Percentiles rank a stretch among this genome's conserved stretches.
These are phyloP conservation scores for Ormyrus nitidulus DNA, from an alignment of 2,888 invertebrate species.

Conservation along the genomic window DNA sequence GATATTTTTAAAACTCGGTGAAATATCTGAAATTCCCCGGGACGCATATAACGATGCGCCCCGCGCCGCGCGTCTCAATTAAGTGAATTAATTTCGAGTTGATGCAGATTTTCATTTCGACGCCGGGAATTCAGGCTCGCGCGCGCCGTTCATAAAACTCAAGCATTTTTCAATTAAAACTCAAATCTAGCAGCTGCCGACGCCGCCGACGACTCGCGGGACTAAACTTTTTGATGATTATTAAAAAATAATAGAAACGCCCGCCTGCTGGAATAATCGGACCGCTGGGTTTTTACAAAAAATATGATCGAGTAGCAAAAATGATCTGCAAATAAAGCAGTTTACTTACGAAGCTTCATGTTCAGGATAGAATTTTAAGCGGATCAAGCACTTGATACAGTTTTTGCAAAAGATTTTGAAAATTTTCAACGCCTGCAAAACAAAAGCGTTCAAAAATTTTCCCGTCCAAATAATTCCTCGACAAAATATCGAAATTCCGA, in stretches of 20 bases:
- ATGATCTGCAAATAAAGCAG: too few species aligned
- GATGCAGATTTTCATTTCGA: slow-evolving; percentile 56
- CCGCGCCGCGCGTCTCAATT: slow-evolving; percentile 55
- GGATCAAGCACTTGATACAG: too few species aligned
- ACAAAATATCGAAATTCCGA: too few species aligned
- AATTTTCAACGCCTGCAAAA: too few species aligned
- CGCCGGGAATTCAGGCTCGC: slow-evolving; percentile 26
- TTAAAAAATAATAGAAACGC: slow-evolving; percentile 2
- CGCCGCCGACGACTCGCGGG: neutral
- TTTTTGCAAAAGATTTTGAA: too few species aligned
- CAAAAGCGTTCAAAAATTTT: too few species aligned
- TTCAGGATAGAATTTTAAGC: too few species aligned
- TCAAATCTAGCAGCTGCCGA: neutral
- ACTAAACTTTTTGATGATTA: slow-evolving; percentile 20
- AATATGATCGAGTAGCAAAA: too few species aligned
- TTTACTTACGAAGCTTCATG: too few species aligned
- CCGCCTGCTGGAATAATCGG: too few species aligned
- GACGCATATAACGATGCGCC: slow-evolving; percentile 35
- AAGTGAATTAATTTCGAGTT: slow-evolving; percentile 57
- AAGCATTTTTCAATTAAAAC: slow-evolving; percentile 57
- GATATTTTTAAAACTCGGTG: slow-evolving; percentile 47
- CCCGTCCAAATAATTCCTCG: too few species aligned
- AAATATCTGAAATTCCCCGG: slow-evolving; percentile 48
- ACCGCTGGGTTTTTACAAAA: neutral
- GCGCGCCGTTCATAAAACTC: slow-evolving; percentile 51